Evolutionary conservation across 2,888 invertebrate species (phyloP), one percentile per base, ranked within the genome.

Genomic region (Deilephila porcellus): DNA sequence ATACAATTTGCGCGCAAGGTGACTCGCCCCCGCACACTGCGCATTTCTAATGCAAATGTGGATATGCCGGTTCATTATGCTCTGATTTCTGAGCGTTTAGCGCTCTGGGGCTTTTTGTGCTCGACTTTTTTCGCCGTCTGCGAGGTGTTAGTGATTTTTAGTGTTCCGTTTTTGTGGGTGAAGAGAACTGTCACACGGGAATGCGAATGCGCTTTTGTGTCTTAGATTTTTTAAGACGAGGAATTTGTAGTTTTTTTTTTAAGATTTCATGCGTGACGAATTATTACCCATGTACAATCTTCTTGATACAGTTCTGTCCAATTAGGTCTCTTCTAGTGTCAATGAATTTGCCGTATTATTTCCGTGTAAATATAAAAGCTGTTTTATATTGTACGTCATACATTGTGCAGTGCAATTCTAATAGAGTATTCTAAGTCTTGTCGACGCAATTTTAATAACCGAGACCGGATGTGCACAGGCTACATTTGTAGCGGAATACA

Each of bases 41-140:
- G 86, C 89, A 90, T 88, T 91, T 89, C 84, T 86, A 85, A 91
- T 87, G 88, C 87, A 87, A 88, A 87, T 88, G 86, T 88, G 82
- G 78, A 83, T 89, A 88, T 89, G 89, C 88, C 53, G 90, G 85
- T 90, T 91, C 91, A 90, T 91, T 91, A 91, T 88, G 90, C 87
- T 83, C 88, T 90, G 91, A 90, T 91, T 91, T 89, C 87, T 86
- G 88, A 87, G 82, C 88, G 87, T 89, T 91, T 89, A 87, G 88
- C 81, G 86, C 80, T 83, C 75, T 80, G 83, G 80, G 79, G 81
- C 85, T 85, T 81, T 71, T 53, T 71, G 56, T 14, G 62, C 34
- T 62, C 60, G 60, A 34, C 34, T 34, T 63, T 60, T 62, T 53
- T 59, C 11, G 34, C 19, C 56, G 62, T 63, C 25, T 73, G 53